Evolutionary conservation across 2,888 invertebrate genomes (phyloP).

Genomic region (Autographa pulchrina): DNA sequence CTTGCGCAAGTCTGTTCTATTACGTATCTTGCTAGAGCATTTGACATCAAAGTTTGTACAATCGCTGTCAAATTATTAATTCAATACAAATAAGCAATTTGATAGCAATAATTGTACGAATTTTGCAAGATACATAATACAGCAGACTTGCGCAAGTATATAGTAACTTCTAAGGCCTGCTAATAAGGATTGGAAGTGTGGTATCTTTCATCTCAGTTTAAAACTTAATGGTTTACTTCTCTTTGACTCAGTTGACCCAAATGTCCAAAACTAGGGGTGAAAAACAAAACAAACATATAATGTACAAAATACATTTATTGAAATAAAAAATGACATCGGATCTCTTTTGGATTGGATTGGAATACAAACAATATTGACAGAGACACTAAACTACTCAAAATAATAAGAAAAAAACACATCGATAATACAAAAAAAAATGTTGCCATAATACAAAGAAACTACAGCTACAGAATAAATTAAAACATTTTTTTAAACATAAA

Average conservation of each 20-base stretch:
- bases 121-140: too few relatives aligned
- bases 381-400: slow-evolving; percentile 82
- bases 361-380: slow-evolving; percentile 88
- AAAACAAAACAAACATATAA: slow-evolving; percentile 70
- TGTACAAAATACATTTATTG: slow-evolving; percentile 87
- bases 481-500: slow-evolving; percentile 84
- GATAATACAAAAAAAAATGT: slow-evolving; percentile 75
- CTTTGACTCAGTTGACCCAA: not conserved
- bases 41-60: too few relatives aligned
- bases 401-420: slow-evolving; percentile 75
- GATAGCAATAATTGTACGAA: too few relatives aligned
- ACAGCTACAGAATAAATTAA: slow-evolving; percentile 86
- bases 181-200: too few relatives aligned
- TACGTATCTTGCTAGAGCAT: too few relatives aligned
- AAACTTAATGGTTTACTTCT: too few relatives aligned
- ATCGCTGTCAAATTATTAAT: too few relatives aligned
- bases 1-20: too few relatives aligned
- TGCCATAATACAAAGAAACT: slow-evolving; percentile 76
- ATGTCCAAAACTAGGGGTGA: slow-evolving; percentile 60
- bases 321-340: slow-evolving; percentile 89
- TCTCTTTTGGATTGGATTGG: slow-evolving; percentile 82
- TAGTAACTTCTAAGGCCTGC: too few relatives aligned
- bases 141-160: too few relatives aligned
- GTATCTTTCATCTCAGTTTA: too few relatives aligned
- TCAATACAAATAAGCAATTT: too few relatives aligned